Conservation (phyloP, 2,888 invertebrate genomes). For the Caenorhabditis doughertyi region DNA sequence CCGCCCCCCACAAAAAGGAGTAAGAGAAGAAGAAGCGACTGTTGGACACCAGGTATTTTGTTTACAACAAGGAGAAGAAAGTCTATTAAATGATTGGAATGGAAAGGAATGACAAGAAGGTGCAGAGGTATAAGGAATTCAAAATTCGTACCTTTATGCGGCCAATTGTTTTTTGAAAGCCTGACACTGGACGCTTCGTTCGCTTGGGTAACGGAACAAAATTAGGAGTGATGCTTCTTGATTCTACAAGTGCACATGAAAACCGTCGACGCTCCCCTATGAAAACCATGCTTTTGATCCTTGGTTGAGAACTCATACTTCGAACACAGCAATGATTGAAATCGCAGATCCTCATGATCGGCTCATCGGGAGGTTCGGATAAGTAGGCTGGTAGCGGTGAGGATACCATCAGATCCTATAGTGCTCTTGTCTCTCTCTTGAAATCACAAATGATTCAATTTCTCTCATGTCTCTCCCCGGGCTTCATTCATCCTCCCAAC, state of each 20-base stretch:
- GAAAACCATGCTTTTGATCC: conserved; percentile 35
- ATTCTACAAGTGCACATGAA: conserved; percentile 54
- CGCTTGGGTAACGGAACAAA: conserved; percentile 26
- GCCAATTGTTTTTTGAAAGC: conserved; percentile 1
- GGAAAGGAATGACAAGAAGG: conserved; percentile 39
- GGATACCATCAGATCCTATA: conserved; percentile 24
- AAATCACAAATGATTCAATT: conserved; percentile 62
- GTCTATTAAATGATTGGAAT: conserved; percentile 37
- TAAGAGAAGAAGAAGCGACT: neutral
- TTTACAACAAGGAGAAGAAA: conserved; percentile 36
- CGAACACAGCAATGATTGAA: conserved; percentile 18
- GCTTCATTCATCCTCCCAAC: conserved; percentile 33
- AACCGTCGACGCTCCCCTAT: conserved; percentile 35
- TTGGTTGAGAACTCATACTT: conserved; percentile 26
- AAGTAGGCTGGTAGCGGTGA: conserved; percentile 40
- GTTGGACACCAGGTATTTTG: conserved; percentile 14
- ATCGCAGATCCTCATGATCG: conserved; percentile 45
- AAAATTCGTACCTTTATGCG: conserved; percentile 31
- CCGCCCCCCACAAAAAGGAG: conserved; percentile 9
- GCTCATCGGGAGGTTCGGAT: conserved; percentile 42
- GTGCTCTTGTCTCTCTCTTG: conserved; percentile 13
- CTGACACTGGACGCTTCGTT: conserved; percentile 11
- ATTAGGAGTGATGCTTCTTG: conserved; percentile 22
- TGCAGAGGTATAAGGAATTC: conserved; percentile 7
- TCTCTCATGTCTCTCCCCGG: conserved; percentile 15